Evolutionary conservation across 2,888 invertebrate genomes (phyloP).

Genomic region (Netelia melanura): DNA sequence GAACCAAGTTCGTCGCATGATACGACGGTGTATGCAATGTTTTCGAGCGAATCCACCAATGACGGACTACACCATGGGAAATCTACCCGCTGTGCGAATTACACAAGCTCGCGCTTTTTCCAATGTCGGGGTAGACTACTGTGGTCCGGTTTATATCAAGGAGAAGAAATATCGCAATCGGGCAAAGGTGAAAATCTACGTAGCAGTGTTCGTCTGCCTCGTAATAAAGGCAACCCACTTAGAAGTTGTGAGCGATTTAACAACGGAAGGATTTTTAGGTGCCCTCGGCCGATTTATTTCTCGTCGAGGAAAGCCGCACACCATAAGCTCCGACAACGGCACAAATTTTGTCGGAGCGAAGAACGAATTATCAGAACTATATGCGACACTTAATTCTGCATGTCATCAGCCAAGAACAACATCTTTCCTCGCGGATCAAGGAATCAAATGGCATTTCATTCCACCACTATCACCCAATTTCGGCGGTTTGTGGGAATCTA

Average conservation of each 20-base stretch:
- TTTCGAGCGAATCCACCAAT: slow-evolving; percentile 65
- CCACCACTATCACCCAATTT: slow-evolving; percentile 72
- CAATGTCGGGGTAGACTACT: slow-evolving; percentile 75
- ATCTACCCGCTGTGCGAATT: slow-evolving; percentile 76
- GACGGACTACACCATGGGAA: slow-evolving; percentile 75
- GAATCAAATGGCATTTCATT: slow-evolving; percentile 72
- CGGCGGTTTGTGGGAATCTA: slow-evolving; percentile 61
- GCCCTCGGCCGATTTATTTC: slow-evolving; percentile 30
- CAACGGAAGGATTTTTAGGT: slow-evolving; percentile 14
- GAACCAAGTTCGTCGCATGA: slow-evolving; percentile 12
- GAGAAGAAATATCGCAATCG: slow-evolving; percentile 46
- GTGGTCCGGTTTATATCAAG: slow-evolving; percentile 39
- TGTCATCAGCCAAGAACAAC: background rate
- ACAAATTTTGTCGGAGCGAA: slow-evolving; percentile 50
- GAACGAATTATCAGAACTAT: slow-evolving; percentile 19
- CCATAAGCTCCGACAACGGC: slow-evolving; percentile 37
- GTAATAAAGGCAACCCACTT: slow-evolving; percentile 38
- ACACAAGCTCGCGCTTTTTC: slow-evolving; percentile 70
- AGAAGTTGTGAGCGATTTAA: slow-evolving; percentile 39
- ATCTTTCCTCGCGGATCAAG: slow-evolving; percentile 23
- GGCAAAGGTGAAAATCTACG: slow-evolving; percentile 20
- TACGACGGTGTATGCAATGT: slow-evolving; percentile 76
- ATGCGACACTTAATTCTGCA: background rate
- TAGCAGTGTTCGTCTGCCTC: slow-evolving; percentile 33
- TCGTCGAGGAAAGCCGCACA: background rate